phyloP scores from a whole-genome alignment of 2,113 vertebrate species.

The Meleagris gallopavo region DNA sequence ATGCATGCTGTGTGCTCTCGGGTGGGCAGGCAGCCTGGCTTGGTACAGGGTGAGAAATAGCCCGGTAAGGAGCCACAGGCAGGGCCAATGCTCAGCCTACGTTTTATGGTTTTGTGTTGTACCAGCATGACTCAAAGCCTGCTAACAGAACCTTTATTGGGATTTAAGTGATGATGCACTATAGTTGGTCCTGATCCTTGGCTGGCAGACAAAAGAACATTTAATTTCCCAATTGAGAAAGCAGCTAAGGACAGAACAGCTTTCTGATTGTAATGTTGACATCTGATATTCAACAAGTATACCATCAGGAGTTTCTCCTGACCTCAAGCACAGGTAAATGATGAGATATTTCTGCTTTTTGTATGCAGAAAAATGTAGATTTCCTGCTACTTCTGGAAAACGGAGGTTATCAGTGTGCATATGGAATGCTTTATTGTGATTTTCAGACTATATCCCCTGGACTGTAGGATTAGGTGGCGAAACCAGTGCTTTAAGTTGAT shows the following conservation, averaged over 20 bases:
- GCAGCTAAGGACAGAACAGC: background rate
- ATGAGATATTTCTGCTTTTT: background rate
- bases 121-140: background rate
- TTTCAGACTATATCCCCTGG: background rate
- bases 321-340: background rate
- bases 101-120: background rate
- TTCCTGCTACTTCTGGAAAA: background rate
- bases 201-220: background rate
- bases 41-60: background rate
- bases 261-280: background rate
- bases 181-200: background rate
- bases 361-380: background rate
- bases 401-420: background rate
- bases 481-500: background rate
- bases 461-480: background rate
- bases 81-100: background rate
- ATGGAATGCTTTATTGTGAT: background rate
- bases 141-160: background rate
- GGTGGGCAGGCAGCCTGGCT: background rate
- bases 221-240: constrained; percentile 21
- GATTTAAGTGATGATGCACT: background rate
- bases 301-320: background rate
- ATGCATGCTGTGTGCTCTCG: background rate
- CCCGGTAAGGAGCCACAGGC: background rate
- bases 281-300: background rate